phyloP scores from a whole-genome alignment of 2,797 vertebrate species.

The Hyperoplus lanceolatus region DNA sequence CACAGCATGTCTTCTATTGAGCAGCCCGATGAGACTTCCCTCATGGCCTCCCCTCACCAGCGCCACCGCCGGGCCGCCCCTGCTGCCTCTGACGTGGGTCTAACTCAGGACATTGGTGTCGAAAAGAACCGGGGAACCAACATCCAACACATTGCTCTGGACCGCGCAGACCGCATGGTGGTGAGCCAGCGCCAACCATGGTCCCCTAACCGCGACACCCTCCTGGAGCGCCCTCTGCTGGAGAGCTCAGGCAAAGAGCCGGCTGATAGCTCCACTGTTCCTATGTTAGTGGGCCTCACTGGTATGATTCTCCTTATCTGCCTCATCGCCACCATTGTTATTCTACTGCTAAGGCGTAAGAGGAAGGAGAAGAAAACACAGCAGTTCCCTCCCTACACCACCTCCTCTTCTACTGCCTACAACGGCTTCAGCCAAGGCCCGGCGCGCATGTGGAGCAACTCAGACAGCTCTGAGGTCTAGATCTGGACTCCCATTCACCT shows the following conservation, averaged over 20 bases:
- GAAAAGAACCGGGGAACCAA: conserved; percentile 87
- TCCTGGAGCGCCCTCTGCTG: conserved; percentile 74
- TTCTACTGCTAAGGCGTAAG: conserved; percentile 82
- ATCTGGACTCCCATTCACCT: conserved; percentile 9
- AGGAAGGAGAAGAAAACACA: conserved; percentile 77
- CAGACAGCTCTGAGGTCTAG: conserved; percentile 87
- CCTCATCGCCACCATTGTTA: conserved; percentile 65
- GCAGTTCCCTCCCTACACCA: conserved; percentile 77
- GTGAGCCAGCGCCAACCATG: conserved; percentile 79
- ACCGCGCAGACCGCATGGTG: conserved; percentile 76
- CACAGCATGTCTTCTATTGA: conserved; percentile 73
- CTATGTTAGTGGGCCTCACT: conserved; percentile 77
- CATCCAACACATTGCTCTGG: conserved; percentile 85
- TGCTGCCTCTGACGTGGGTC: conserved; percentile 41
- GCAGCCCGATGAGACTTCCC: conserved; percentile 34
- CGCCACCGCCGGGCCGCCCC: conserved; percentile 70
- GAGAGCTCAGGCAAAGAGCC: conserved; percentile 78
- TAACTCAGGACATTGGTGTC: conserved; percentile 74
- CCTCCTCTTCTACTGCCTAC: conserved; percentile 86
- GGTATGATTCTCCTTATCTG: conserved; percentile 84
- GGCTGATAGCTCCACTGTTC: conserved; percentile 69
- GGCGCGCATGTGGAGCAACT: conserved; percentile 58
- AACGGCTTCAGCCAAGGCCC: conserved; percentile 71
- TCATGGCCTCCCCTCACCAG: background rate
- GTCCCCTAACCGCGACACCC: conserved; percentile 56